These are phyloP conservation scores for Lomographa bimaculata DNA, from an alignment of 2,888 invertebrate genomes.

Conservation along the genomic window DNA sequence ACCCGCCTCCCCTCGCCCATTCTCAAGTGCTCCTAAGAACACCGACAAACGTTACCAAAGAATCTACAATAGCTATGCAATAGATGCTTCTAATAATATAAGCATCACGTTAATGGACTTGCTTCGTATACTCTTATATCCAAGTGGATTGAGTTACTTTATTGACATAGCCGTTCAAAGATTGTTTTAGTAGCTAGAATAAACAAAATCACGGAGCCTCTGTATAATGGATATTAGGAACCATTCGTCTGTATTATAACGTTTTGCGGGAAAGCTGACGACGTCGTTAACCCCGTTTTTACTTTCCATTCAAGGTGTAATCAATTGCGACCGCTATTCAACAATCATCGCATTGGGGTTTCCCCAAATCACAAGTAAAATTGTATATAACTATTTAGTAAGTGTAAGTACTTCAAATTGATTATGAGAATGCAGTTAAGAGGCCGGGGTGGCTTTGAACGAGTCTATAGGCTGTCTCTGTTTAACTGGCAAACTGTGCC, in stretches of 20 bases:
- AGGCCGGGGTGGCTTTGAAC: no score
- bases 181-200: background rate
- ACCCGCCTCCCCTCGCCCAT: background rate
- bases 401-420: no score
- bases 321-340: constrained; percentile 4
- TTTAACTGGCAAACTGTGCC: no score
- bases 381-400: no score
- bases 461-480: no score
- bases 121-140: no score
- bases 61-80: background rate
- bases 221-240: no score
- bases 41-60: background rate
- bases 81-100: background rate
- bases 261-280: constrained; percentile 7
- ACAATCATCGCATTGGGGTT: background rate
- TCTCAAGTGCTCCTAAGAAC: constrained; percentile 1
- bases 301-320: constrained; percentile 14
- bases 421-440: no score
- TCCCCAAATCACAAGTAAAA: constrained; percentile 6
- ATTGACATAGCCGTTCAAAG: background rate
- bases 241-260: no score
- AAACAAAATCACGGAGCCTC: no score
- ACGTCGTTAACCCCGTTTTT: constrained; percentile 7
- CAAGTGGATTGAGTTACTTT: constrained; percentile 6
- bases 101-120: background rate